Evolutionary conservation across 2,888 invertebrate genomes (phyloP), one percentile per base, ranked within the genome.

Genomic region (Xestia ashworthii): DNA sequence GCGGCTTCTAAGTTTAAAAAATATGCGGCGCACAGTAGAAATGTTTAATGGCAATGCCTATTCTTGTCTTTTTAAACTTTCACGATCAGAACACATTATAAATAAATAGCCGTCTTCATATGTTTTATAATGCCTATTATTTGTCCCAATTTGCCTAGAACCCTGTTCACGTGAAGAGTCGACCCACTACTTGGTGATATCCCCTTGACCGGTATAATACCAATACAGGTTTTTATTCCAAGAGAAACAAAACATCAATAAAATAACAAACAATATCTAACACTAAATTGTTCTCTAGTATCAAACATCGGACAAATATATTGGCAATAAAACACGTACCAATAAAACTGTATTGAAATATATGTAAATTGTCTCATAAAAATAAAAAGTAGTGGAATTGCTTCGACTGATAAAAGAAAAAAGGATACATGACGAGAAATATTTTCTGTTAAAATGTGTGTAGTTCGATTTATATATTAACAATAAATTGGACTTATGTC

Each of bases 301-400:
- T 71, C 81, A 76, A 81, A 71, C 69, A 76, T 71, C 46, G 38
- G 58, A 53, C 46, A 71, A 70, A 70, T 53, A 80, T 66, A 74
- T 58, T 66, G 16, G 44, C 32, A 71, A 71, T 80, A 80, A 64
- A 80, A 64, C 67, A 71, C 64, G 62, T 68, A 69, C 64, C 71
- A 80, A 72, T 76, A 81, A 81, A 69, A 71, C 64, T 64, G 66
- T 76, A 69, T 81, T 81, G 81, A 81, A 81, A 76, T 71, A 58
- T 69, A 77, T 68, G 71, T 76, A 67, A 69, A 69, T 71, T 19
- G 71, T 25, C 19, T 55, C 68, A 72, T 74, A 82, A 72, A 74
- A 71, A 71, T 71, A 71, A 67, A 71, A 64, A 50, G 32, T 68
- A 71, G 66, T 78, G 58, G 32, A 66, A 73, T 78, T 53, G 32